phyloP scores from a whole-genome alignment of 2,888 invertebrate genomes.

The Andricus quercusramuli region DNA sequence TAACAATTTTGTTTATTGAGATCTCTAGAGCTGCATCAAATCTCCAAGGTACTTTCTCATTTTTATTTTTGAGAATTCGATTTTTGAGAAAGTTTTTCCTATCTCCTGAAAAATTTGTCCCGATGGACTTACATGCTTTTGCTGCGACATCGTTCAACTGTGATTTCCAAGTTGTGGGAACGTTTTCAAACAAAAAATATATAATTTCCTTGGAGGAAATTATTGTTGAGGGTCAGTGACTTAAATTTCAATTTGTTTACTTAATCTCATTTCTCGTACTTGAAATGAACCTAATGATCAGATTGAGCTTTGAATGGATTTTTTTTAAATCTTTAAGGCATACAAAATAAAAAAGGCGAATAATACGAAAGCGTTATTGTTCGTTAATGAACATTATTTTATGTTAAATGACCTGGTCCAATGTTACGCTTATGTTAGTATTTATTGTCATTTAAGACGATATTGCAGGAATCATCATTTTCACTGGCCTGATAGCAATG shows the following conservation, averaged over 20 bases:
- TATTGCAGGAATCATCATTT: background rate
- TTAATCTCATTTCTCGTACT: background rate
- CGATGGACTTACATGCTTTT: too few species aligned
- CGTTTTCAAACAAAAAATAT: too few species aligned
- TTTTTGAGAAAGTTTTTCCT: too few species aligned
- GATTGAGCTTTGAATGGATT: slow-evolving; percentile 1
- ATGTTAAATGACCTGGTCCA: slow-evolving; percentile 23
- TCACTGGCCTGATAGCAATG: background rate
- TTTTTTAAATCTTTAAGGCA: background rate
- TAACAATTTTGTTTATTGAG: too few species aligned
- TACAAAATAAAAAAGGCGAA: background rate
- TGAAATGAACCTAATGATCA: background rate
- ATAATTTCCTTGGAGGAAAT: too few species aligned
- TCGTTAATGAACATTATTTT: slow-evolving; percentile 1
- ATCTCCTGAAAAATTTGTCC: too few species aligned
- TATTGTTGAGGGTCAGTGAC: background rate
- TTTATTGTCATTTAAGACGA: background rate
- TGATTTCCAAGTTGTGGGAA: background rate
- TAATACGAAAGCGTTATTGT: background rate
- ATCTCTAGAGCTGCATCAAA: too few species aligned
- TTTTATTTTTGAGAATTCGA: too few species aligned
- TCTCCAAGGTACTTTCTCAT: too few species aligned
- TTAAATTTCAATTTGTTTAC: background rate
- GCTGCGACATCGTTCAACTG: background rate
- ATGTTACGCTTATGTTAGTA: background rate